Evolutionary conservation across 2,113 vertebrate genomes (phyloP).

Genomic region (Percopsis transmontana): DNA sequence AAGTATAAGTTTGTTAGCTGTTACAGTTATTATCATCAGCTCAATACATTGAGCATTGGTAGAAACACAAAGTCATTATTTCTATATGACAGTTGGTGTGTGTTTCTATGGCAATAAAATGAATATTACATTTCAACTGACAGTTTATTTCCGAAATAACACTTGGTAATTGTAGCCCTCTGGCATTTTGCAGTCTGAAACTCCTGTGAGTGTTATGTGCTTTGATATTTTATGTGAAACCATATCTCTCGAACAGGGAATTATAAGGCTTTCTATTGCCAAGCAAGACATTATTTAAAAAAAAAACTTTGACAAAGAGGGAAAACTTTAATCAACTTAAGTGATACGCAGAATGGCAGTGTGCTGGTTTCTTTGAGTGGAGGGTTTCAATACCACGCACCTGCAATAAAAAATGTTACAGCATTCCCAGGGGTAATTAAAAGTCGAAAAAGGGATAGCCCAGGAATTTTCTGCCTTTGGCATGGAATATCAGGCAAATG

Average conservation of each 20-base stretch:
- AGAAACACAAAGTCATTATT: neutral
- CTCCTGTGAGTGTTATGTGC: neutral
- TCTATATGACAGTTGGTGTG: neutral
- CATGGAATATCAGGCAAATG: too few relatives aligned
- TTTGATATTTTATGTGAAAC: neutral
- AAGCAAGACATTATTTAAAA: neutral
- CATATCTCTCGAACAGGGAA: neutral
- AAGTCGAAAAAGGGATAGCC: too few relatives aligned
- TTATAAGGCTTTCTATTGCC: neutral
- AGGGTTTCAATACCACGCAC: too few relatives aligned
- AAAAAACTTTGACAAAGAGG: too few relatives aligned
- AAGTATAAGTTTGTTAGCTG: too few relatives aligned
- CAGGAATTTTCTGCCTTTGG: too few relatives aligned
- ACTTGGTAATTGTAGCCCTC: neutral
- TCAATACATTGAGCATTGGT: neutral
- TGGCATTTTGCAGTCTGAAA: neutral
- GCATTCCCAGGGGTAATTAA: too few relatives aligned
- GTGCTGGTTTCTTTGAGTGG: too few relatives aligned
- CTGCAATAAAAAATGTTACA: too few relatives aligned
- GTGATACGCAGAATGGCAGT: too few relatives aligned
- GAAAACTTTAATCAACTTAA: too few relatives aligned
- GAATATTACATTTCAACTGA: neutral
- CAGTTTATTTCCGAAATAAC: neutral
- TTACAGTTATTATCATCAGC: too few relatives aligned
- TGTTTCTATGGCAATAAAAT: neutral